Base-by-base conservation (phyloP, 2,888 invertebrate species). In the Leuctra nigra region DNA sequence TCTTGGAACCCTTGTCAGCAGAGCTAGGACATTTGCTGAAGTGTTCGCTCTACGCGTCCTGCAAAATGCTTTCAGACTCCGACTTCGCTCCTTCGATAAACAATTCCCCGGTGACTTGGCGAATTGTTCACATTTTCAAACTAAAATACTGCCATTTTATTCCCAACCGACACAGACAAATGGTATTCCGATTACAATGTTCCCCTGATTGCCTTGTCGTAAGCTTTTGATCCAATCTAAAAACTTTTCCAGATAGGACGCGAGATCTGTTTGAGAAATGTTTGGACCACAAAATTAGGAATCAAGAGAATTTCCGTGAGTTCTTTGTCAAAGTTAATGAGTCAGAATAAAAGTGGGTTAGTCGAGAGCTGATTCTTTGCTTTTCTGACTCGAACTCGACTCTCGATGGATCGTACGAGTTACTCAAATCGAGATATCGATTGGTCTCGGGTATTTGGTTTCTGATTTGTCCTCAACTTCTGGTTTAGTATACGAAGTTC, bases 301-400 rank as follows among this genome's bases (percentile, higher is more conserved):
- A 55, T 58, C 58, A 55, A 36, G 53, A 58, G 55, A 41, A 55
- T 58, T 58, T 52, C 33, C 36, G 29, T 23, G 58, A 58, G 44
- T 52, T 38, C 55, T 58, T 58, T 58, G 53, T 58, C 58, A 58
- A 58, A 58, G 55, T 58, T 58, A 58, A 58, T 58, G 58, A 58
- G 55, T 48, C 55, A 55, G 58, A 58, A 58, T 58, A 22, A 50
- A 50, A 50, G 36, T 50, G 50, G 50, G 29, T 50, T 50, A 50
- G 35, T 29, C 50, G 16, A 18, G 23, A 50, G 50, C 33, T 22
- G 18, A 50, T 35, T 35, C 50, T 22, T n/a, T n/a, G n/a, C n/a
- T n/a, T n/a, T n/a, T n/a, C n/a, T n/a, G n/a, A n/a, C n/a, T n/a
- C n/a, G n/a, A n/a, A n/a, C n/a, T n/a, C n/a, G n/a, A n/a, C n/a